Evolutionary conservation across 1,140 invertebrate species (phyloP).

Genomic region (Pollicipes pollicipes): DNA sequence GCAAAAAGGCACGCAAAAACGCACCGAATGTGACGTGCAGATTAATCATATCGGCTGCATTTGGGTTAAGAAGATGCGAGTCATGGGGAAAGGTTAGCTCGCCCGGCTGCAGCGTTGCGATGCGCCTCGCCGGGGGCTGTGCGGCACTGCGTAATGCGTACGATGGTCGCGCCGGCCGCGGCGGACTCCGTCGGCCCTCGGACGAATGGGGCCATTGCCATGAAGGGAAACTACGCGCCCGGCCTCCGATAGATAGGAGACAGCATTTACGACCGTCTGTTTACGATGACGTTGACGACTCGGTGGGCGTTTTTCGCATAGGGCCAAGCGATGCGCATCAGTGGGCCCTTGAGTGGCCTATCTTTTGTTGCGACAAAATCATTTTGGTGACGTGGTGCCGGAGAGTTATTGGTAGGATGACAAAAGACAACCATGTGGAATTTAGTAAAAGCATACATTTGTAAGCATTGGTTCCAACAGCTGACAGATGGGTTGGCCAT

Average conservation of each 20-base stretch:
- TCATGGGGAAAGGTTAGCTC: neutral
- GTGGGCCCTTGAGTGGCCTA: too few species aligned
- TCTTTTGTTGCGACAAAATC: too few species aligned
- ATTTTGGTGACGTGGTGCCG: too few species aligned
- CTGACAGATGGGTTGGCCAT: too few species aligned
- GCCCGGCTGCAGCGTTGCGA: neutral
- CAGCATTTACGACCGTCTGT: neutral
- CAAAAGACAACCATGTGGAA: too few species aligned
- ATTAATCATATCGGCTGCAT: neutral
- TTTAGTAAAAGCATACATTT: too few species aligned
- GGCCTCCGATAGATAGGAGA: neutral
- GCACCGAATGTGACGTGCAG: neutral
- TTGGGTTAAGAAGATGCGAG: neutral
- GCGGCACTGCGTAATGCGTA: too few species aligned
- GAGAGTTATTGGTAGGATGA: too few species aligned
- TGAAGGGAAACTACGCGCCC: neutral
- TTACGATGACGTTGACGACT: neutral
- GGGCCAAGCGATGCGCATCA: too few species aligned
- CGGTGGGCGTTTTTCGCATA: neutral
- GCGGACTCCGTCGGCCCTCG: neutral
- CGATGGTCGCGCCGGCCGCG: too few species aligned
- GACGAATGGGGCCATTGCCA: neutral
- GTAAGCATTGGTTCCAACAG: too few species aligned
- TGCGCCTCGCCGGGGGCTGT: too few species aligned
- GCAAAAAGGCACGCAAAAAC: neutral